phyloP scores from a whole-genome alignment of 2,797 vertebrate species.

The Hippoglossus hippoglossus region DNA sequence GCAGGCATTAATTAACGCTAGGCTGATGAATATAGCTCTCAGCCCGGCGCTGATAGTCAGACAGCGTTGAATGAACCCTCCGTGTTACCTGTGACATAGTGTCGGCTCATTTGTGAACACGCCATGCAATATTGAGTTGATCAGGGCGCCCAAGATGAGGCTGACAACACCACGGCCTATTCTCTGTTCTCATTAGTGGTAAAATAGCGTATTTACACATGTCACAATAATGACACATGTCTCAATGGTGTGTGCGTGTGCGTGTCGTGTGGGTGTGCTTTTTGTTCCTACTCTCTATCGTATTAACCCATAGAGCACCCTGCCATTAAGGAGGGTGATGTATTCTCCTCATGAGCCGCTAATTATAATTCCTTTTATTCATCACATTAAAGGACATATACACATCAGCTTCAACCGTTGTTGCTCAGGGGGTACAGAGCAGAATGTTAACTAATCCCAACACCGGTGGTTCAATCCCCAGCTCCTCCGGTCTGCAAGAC shows the following conservation, averaged over 20 bases:
- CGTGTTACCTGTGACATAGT: conserved; percentile 53
- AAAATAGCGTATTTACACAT: conserved; percentile 56
- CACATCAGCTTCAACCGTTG: background rate
- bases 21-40: conserved; percentile 76
- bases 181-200: conserved; percentile 60
- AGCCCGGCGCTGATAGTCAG: conserved; percentile 57
- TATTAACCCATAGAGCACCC: conserved; percentile 61
- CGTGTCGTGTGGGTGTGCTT: conserved; percentile 28
- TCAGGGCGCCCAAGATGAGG: conserved; percentile 41
- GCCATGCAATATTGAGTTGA: conserved; percentile 48
- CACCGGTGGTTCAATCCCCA: background rate
- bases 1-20: conserved; percentile 77
- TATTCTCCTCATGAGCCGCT: conserved; percentile 54
- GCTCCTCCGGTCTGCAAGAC: background rate
- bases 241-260: conserved; percentile 42
- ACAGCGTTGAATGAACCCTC: conserved; percentile 56
- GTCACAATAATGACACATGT: conserved; percentile 53
- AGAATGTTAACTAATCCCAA: background rate
- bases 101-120: conserved; percentile 58
- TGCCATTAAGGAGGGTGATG: conserved; percentile 58
- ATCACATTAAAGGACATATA: background rate
- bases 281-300: conserved; percentile 47
- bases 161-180: conserved; percentile 27
- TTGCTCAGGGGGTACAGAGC: background rate
- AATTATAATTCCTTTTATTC: conserved; percentile 60